Evolutionary conservation across 2,888 invertebrate genomes (phyloP).

Genomic region (Eubasilissa splendida): DNA sequence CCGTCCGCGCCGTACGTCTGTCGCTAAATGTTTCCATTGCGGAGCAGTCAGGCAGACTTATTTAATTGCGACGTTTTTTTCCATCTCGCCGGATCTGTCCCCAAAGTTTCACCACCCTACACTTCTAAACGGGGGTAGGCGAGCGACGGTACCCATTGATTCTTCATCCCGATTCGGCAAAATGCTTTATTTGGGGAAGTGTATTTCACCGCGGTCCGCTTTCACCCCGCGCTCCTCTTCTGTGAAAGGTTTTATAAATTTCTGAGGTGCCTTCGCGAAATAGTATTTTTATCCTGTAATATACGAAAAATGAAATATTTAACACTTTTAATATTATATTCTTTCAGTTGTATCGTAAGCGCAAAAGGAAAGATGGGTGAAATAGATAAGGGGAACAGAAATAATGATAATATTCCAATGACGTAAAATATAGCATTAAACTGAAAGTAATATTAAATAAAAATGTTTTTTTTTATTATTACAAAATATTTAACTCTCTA

Average conservation of each 20-base stretch:
- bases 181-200: background rate
- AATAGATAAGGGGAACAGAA: too few species aligned
- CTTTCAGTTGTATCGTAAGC: too few species aligned
- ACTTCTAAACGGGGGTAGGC: slow-evolving; percentile 11
- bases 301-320: too few species aligned
- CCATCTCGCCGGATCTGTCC: slow-evolving; percentile 52
- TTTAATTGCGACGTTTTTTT: slow-evolving; percentile 59
- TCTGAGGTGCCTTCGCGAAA: background rate
- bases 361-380: too few species aligned
- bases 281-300: background rate
- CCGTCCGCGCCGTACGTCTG: slow-evolving; percentile 45
- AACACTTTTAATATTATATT: too few species aligned
- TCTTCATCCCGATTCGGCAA: background rate
- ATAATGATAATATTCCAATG: too few species aligned
- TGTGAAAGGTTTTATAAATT: background rate
- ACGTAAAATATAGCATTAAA: too few species aligned
- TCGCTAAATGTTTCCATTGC: slow-evolving; percentile 58
- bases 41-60: slow-evolving; percentile 56
- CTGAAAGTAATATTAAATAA: too few species aligned
- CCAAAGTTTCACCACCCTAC: slow-evolving; percentile 28
- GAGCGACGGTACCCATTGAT: background rate
- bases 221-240: too few species aligned
- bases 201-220: background rate
- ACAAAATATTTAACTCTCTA: too few species aligned
- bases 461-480: too few species aligned